These are phyloP conservation scores for Wasmannia auropunctata DNA, from an alignment of 1,140 invertebrate genomes.

Conservation along the genomic window DNA sequence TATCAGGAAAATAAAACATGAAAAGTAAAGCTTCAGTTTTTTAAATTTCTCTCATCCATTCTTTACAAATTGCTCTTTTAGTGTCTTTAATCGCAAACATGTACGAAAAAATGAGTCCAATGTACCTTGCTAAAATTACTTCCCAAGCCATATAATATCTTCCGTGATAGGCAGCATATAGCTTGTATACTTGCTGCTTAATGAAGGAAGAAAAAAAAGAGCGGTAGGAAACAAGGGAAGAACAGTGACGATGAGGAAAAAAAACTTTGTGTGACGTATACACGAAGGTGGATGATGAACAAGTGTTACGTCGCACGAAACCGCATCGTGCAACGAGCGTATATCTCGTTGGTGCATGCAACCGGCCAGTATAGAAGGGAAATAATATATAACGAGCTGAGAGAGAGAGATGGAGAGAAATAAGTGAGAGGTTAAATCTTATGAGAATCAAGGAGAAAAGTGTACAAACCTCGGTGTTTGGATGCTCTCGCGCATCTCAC, in stretches of 20 bases:
- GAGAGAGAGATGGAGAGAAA: slow-evolving; percentile 32
- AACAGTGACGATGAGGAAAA: slow-evolving; percentile 53
- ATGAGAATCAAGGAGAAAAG: slow-evolving; percentile 67
- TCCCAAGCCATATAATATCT: slow-evolving; percentile 34
- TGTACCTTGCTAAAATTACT: slow-evolving; percentile 40
- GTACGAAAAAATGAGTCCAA: slow-evolving; percentile 16
- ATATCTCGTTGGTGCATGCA: slow-evolving; percentile 64
- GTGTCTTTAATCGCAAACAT: neutral
- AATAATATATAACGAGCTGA: slow-evolving; percentile 63
- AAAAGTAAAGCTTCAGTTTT: neutral
- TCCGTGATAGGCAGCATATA: slow-evolving; percentile 34
- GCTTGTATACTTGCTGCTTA: slow-evolving; percentile 46
- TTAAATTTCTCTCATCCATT: neutral
- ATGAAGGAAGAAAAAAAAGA: slow-evolving; percentile 32
- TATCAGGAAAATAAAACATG: neutral
- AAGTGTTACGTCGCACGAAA: slow-evolving; percentile 68
- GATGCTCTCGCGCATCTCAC: neutral
- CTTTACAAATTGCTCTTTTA: neutral
- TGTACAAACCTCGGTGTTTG: slow-evolving; percentile 67
- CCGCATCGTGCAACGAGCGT: slow-evolving; percentile 60
- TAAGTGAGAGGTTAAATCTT: slow-evolving; percentile 38
- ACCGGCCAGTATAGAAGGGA: slow-evolving; percentile 56
- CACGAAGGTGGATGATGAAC: slow-evolving; percentile 66
- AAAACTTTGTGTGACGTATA: slow-evolving; percentile 56
- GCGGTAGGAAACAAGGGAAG: neutral